These are phyloP conservation scores for Origma solitaria DNA, from an alignment of 2,113 vertebrate genomes.

Conservation along the genomic window DNA sequence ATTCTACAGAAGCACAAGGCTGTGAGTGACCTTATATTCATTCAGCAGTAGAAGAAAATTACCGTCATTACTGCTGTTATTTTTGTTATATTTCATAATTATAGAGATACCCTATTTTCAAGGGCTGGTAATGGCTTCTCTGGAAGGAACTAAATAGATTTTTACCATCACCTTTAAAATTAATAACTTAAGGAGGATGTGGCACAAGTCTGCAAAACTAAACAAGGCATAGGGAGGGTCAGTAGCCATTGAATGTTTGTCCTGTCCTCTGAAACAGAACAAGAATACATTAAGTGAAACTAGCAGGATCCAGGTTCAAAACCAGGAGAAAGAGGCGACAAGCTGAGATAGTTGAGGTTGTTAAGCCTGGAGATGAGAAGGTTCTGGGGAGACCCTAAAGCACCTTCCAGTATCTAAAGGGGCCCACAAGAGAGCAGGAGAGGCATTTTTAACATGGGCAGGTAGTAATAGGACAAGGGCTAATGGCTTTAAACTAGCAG, in stretches of 20 bases:
- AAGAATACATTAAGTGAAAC: not conserved
- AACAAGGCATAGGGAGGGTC: not conserved
- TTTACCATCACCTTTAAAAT: not conserved
- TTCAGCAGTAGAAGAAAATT: not conserved
- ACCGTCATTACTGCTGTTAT: not conserved
- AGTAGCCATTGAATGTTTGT: not conserved
- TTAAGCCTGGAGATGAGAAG: not conserved
- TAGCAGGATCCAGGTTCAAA: not conserved
- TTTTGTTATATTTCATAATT: not conserved
- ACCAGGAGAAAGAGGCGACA: not conserved
- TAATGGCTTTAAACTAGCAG: not conserved
- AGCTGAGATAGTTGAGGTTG: not conserved
- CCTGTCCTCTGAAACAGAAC: not conserved
- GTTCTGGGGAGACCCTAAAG: not conserved
- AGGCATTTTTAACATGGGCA: not conserved
- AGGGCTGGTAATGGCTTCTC: not conserved
- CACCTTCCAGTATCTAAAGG: not conserved
- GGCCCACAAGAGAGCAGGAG: not conserved
- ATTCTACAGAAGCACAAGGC: not conserved
- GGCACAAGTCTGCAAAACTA: not conserved
- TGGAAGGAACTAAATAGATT: not conserved
- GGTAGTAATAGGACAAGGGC: not conserved
- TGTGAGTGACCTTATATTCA: not conserved
- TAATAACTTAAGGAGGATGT: not conserved
- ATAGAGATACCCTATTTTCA: not conserved